phyloP scores from a whole-genome alignment of 2,888 invertebrate species.

The Entomobrya multifasciata region DNA sequence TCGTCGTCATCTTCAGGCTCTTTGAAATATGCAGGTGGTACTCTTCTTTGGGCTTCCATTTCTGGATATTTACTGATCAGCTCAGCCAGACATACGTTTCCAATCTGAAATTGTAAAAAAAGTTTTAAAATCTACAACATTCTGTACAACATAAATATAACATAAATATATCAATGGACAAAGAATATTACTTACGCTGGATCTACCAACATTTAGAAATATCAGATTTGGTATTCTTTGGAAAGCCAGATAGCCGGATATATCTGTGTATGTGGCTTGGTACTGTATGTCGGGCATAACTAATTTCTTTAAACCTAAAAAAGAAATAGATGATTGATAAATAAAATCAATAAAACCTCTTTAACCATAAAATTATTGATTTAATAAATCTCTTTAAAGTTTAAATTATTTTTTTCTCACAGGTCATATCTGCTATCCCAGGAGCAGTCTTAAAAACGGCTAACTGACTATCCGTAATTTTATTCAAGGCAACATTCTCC shows the following conservation, averaged over 20 bases:
- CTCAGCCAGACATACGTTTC: constrained; percentile 51
- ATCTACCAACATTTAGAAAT: constrained; percentile 66
- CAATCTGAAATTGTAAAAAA: constrained; percentile 57
- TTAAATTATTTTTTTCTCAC: constrained; percentile 38
- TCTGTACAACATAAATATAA: background rate
- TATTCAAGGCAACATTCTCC: constrained; percentile 15
- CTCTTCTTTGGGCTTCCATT: constrained; percentile 57
- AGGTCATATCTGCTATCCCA: constrained; percentile 64
- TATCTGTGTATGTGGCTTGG: constrained; percentile 66
- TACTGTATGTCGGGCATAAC: constrained; percentile 72
- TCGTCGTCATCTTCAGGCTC: constrained; percentile 66
- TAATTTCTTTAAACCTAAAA: constrained; percentile 60
- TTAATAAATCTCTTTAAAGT: background rate
- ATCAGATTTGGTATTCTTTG: constrained; percentile 60
- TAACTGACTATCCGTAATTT: constrained; percentile 24
- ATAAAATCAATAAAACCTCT: too few relatives aligned
- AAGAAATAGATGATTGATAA: background rate
- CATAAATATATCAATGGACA: background rate
- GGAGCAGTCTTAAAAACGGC: constrained; percentile 33
- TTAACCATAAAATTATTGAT: constrained; percentile 5
- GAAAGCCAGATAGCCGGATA: constrained; percentile 70
- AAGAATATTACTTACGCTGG: constrained; percentile 62
- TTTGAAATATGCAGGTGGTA: constrained; percentile 48
- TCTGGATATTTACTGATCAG: constrained; percentile 62
- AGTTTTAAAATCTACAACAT: background rate